Percentiles rank a stretch among this genome's conserved stretches.
Evolutionary conservation across 2,113 vertebrate genomes (phyloP).

Genomic region (Nibea coibor): DNA sequence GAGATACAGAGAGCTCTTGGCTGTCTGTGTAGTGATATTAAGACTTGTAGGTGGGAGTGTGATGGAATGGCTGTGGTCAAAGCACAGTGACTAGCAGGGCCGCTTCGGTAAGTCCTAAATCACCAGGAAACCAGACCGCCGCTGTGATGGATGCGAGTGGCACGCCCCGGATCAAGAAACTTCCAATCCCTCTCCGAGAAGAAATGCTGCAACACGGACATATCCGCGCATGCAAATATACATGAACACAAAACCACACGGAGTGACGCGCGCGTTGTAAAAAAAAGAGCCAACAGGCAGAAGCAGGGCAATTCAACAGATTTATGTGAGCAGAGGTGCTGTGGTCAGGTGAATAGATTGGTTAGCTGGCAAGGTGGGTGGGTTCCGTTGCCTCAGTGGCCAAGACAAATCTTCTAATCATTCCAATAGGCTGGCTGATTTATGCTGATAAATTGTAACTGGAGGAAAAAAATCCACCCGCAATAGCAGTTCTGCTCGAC

Average conservation of each 20-base stretch:
- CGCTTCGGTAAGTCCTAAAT: constrained; percentile 73
- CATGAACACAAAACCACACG: constrained; percentile 46
- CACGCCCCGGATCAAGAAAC: constrained; percentile 70
- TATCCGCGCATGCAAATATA: constrained; percentile 46
- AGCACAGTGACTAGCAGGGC: constrained; percentile 55
- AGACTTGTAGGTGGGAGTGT: constrained; percentile 36
- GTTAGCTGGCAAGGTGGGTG: constrained; percentile 73
- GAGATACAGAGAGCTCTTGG: neutral
- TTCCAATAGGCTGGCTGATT: constrained; percentile 58
- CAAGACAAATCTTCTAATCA: constrained; percentile 76
- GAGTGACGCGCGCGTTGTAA: constrained; percentile 16
- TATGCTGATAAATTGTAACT: constrained; percentile 67
- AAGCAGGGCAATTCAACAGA: constrained; percentile 43
- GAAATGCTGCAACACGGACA: constrained; percentile 55
- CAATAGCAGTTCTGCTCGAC: constrained; percentile 30
- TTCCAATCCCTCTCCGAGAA: constrained; percentile 65
- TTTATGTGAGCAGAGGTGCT: constrained; percentile 75
- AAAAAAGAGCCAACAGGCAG: constrained; percentile 33
- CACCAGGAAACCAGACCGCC: constrained; percentile 67
- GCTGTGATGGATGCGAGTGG: constrained; percentile 71
- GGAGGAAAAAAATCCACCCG: constrained; percentile 18
- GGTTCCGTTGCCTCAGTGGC: constrained; percentile 53
- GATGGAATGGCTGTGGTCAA: constrained; percentile 66
- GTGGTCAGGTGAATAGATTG: constrained; percentile 78
- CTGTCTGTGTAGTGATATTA: constrained; percentile 31